phyloP scores from a whole-genome alignment of 1,140 invertebrate species.

The Steinernema khuongi region DNA sequence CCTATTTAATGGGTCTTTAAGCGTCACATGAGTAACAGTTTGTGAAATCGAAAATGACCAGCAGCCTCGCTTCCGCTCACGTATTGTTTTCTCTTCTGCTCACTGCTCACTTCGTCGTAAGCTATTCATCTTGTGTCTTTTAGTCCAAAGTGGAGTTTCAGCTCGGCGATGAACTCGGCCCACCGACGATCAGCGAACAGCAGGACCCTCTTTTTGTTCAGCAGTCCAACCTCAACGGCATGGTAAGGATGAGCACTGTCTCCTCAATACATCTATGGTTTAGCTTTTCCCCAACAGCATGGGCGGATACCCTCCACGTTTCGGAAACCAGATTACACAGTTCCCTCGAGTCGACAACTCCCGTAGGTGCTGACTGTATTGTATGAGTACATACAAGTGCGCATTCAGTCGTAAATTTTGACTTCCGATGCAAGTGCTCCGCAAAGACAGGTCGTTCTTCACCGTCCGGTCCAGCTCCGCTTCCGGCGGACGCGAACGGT shows the following conservation, averaged over 20 bases:
- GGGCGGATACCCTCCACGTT: neutral
- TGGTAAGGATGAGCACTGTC: neutral
- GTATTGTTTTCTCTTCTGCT: neutral
- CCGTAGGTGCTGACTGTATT: too few species aligned
- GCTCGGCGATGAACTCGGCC: neutral
- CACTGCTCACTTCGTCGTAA: neutral
- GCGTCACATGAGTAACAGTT: neutral
- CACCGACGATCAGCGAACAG: neutral
- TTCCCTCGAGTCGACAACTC: neutral
- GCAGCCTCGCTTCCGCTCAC: neutral
- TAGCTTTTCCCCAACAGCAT: neutral
- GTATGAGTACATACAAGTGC: too few species aligned
- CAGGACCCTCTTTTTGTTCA: neutral
- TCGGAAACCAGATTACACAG: neutral
- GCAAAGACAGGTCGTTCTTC: neutral
- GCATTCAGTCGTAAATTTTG: constrained; percentile 9
- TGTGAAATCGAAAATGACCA: neutral
- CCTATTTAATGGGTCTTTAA: neutral
- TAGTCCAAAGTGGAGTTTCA: neutral
- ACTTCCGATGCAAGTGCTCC: neutral
- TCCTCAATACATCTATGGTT: neutral
- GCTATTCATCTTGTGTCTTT: neutral
- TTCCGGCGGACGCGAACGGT: neutral
- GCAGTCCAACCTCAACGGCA: neutral
- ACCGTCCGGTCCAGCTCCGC: neutral